Percentiles rank a stretch among this genome's conserved stretches.
Conservation (phyloP, 2,113 vertebrate species). For the Mesoclemmys tuberculata region DNA sequence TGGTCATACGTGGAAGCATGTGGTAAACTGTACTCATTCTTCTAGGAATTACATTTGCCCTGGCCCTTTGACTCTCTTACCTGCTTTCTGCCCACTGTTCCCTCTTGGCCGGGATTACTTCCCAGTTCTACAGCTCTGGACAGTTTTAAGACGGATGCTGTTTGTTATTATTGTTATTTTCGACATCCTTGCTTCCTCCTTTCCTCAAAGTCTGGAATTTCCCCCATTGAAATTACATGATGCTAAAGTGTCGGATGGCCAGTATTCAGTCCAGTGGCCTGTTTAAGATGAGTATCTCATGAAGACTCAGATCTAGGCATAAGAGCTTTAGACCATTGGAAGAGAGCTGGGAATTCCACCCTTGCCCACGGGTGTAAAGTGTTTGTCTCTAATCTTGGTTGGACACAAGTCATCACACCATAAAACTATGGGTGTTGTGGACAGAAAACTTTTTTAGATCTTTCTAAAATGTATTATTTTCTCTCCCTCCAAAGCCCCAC, state of each 20-base stretch:
- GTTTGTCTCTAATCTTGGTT: neutral
- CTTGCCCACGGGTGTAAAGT: neutral
- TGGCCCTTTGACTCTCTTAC: neutral
- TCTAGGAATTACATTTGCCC: neutral
- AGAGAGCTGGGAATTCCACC: neutral
- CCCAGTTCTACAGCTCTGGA: neutral
- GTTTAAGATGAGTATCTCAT: neutral
- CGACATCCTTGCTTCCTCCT: neutral
- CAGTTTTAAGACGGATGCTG: neutral
- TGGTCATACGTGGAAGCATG: too few species aligned
- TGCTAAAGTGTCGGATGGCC: neutral
- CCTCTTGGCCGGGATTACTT: neutral
- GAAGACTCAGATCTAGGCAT: accelerated
- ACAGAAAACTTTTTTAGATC: neutral
- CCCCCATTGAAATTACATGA: neutral
- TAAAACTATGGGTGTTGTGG: neutral
- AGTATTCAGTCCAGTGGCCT: neutral
- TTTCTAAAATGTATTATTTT: neutral
- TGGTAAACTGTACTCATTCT: neutral
- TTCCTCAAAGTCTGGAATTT: neutral
- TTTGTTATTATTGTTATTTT: neutral
- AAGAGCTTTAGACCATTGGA: accelerated
- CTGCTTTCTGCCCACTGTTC: neutral
- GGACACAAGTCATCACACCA: neutral
- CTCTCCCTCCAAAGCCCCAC: neutral